Base-by-base conservation (phyloP, 2,888 invertebrate species). In the Trissonchulus latispiculum region DNA sequence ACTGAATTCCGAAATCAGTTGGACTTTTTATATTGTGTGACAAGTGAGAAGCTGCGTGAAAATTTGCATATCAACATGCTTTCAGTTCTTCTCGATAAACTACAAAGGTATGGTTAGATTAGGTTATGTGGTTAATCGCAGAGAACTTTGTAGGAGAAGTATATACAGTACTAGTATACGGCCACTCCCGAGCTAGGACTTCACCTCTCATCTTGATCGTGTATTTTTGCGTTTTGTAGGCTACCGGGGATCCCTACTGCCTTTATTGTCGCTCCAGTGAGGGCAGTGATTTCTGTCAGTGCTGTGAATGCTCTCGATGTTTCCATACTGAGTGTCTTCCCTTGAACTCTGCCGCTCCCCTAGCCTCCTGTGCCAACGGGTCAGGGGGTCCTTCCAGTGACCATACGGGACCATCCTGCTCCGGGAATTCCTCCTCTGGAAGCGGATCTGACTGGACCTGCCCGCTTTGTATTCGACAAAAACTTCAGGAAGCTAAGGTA, bases 161-260 rank as follows among this genome's bases (percentile, higher is more conserved):
- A n/a, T 81, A 82, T 82, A 31, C 68, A 70, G n/a, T 71, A 74
- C 31, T 73, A 93, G 85, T 93, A 92, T 2, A 91, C 93, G 33
- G 93, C 93, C 36, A 91, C 92, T 81, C 88, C 92, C 74, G 92
- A 93, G 81, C 96, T 96, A 86, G 91, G 95, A 77, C 93, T 95
- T 75, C 97, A 96, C 84, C 95, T 95, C 59, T 59, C 48, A 96
- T 83, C 90, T 91, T 76, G 93, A 93, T 84, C n/a, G n/a, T n/a
- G n/a, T n/a, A n/a, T 96, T 82, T 29, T 81, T 82, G 82, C 32
- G 62, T 72, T n/a, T 72, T 75, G 28, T 73, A 93, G 85, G 93
- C 92, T 2, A 91, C 93, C 33, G 93, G 93, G 36, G 91, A 92
- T 81, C 88, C 92, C 74, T 92, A 93, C 82, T 96, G 96, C 86